Evolutionary conservation across 2,797 vertebrate species (phyloP), one percentile per base, ranked within the genome.

Genomic region (Enteromius viviparus): DNA sequence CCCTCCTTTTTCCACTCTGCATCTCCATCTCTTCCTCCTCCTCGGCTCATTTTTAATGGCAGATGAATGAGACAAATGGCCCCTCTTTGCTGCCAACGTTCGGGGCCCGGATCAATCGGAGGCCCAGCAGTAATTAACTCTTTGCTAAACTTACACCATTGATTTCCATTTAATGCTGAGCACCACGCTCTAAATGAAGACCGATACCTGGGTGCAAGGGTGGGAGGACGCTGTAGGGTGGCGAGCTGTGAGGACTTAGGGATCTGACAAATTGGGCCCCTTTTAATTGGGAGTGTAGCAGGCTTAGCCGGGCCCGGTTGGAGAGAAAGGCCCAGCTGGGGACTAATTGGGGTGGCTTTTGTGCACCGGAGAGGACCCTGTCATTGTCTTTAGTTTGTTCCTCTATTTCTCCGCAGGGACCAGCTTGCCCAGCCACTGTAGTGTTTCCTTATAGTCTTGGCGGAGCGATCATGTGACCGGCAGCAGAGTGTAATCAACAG

Each of bases 121-220:
- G 89, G 94, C 94, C 94, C 92, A 95, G 93, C 93, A 95, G 94
- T 96, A 96, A 96, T 96, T 95, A 96, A 96, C 94, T 94, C 95
- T 97, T 97, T 96, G 96, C 95, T 96, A 96, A 96, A 96, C 95
- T 96, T 96, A 94, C 95, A 95, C 94, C 94, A 96, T 96, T 96
- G 94, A 96, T 95, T 96, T 96, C 93, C 93, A 95, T 95, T 96
- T 95, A 96, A 94, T 95, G 92, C 94, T 96, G 95, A 94, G 93
- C 94, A 93, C 94, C 93, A 94, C 91, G 90, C 93, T 95, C 95
- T 94, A 96, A 96, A 96, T 96, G 93, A 95, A 96, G 95, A 95
- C 95, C 93, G 94, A 94, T 96, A 94, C 95, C 92, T 93, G 92
- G 89, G 92, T 60, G 89, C 4, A 87, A 90, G 94, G 92, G 76